Base-by-base conservation (phyloP, 2,888 invertebrate genomes). In the Listrodromus nycthemerus region DNA sequence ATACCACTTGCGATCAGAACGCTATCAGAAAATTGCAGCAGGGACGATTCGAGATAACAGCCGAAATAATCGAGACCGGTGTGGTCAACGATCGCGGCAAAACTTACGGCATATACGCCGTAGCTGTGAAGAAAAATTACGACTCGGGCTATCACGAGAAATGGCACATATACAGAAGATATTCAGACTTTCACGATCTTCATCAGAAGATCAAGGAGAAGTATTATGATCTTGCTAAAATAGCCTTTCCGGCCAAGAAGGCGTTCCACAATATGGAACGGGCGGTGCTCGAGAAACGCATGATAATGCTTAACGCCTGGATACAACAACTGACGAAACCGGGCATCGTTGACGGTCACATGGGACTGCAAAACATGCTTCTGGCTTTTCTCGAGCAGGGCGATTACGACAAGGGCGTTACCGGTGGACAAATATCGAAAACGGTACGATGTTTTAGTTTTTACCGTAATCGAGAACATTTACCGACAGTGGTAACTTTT, bases 171-270 rank as follows among this genome's bases (percentile, higher is more conserved):
- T 98, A 98, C 89, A 94, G 99, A 88, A 94, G 99, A 89, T 99
- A 98, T 92, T 98, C 98, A 24, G 98, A 99, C 93, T 99, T 99
- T 93, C 96, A 98, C 91, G 98, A 98, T 91, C 94, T 99, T 21
- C 96, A 98, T 92, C 95, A 96, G 86, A 96, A 96, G 90, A 95
- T 98, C 65, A 97, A 97, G 91, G 97, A 97, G 79, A 96, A 98
- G 96, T 98, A 96, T 95, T 96, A 97, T 41, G 96, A 97, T 91
- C 93, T 98, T 27, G 95, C 95, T 0, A 96, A 96, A 89, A 94
- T 98, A 45, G 95, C 96, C 30, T 98, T 98, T 91, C 99, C 99
- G 0, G 97, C 97, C 0, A 99, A 99, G 94, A 98, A 98, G 92
- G 97, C 98, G 66, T 98, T 99, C 93, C 98, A 98, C 91, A 99